Percentiles rank a stretch among this genome's conserved stretches.
These are phyloP conservation scores for Hesperia comma DNA, from an alignment of 2,888 invertebrate species.

Conservation along the genomic window DNA sequence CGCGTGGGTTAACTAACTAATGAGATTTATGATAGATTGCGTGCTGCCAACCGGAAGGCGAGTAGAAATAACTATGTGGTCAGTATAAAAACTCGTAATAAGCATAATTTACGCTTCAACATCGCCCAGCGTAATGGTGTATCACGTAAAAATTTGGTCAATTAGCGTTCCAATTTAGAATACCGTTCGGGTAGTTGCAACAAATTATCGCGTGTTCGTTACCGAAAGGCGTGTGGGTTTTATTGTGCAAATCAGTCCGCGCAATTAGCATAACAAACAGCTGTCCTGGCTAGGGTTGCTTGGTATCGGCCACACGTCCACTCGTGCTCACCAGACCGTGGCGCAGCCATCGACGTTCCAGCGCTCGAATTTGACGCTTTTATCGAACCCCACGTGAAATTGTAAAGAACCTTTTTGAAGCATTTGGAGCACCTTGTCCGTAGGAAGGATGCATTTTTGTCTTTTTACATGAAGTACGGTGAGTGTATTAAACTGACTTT, in stretches of 20 bases:
- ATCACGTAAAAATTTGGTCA: slow-evolving; percentile 14
- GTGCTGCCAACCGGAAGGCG: slow-evolving; percentile 22
- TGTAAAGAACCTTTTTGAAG: slow-evolving; percentile 14
- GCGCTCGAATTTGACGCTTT: slow-evolving; percentile 52
- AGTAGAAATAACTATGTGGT: slow-evolving; percentile 17
- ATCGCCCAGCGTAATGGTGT: slow-evolving; percentile 4
- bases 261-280: slow-evolving; percentile 53
- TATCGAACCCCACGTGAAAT: slow-evolving; percentile 21
- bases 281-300: slow-evolving; percentile 50
- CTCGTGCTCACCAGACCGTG: slow-evolving; percentile 73
- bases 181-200: slow-evolving; percentile 46
- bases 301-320: slow-evolving; percentile 74
- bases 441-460: slow-evolving; percentile 7
- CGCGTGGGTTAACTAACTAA: slow-evolving; percentile 28
- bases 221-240: slow-evolving; percentile 61
- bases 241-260: slow-evolving; percentile 75
- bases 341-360: slow-evolving; percentile 57
- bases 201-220: slow-evolving; percentile 63
- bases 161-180: slow-evolving; percentile 18
- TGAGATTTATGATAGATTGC: slow-evolving; percentile 36
- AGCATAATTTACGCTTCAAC: slow-evolving; percentile 6
- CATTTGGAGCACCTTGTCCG: neutral
- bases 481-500: slow-evolving; percentile 3
- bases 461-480: neutral
- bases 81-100: slow-evolving; percentile 8